Percentiles rank a stretch among this genome's conserved stretches.
These are phyloP conservation scores for Bucorvus abyssinicus DNA, from an alignment of 2,797 vertebrate species.

Conservation along the genomic window DNA sequence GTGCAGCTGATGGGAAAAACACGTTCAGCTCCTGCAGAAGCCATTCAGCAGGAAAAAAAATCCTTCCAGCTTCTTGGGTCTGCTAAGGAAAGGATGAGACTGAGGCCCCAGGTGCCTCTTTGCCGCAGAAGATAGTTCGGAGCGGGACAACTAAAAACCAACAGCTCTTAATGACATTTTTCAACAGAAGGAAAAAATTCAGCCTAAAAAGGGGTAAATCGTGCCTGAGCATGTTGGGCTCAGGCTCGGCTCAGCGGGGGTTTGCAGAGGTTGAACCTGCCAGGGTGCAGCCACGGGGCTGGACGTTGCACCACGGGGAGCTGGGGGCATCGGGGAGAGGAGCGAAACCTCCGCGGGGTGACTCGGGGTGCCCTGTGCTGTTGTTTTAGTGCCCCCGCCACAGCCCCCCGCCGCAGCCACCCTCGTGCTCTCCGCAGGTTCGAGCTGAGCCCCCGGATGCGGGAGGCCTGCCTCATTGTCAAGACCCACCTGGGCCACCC, in stretches of 20 bases:
- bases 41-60: background rate
- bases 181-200: background rate
- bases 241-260: fast-evolving
- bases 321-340: fast-evolving
- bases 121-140: background rate
- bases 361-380: background rate
- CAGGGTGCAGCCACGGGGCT: fast-evolving
- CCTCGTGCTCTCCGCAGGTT: constrained; percentile 74
- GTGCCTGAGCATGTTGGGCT: fast-evolving
- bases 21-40: background rate
- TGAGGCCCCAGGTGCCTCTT: background rate
- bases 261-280: background rate
- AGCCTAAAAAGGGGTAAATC: background rate
- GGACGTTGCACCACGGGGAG: background rate
- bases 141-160: background rate
- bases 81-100: background rate
- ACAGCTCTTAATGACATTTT: background rate
- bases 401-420: fast-evolving
- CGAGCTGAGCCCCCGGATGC: constrained; percentile 89
- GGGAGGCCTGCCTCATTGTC: constrained; percentile 90
- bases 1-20: background rate
- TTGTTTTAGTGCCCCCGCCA: fast-evolving
- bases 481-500: constrained; percentile 85
- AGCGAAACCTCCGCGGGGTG: fast-evolving
- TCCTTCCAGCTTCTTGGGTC: background rate